Evolutionary conservation across 2,888 invertebrate species (phyloP).

Genomic region (Seladonia tumulorum): DNA sequence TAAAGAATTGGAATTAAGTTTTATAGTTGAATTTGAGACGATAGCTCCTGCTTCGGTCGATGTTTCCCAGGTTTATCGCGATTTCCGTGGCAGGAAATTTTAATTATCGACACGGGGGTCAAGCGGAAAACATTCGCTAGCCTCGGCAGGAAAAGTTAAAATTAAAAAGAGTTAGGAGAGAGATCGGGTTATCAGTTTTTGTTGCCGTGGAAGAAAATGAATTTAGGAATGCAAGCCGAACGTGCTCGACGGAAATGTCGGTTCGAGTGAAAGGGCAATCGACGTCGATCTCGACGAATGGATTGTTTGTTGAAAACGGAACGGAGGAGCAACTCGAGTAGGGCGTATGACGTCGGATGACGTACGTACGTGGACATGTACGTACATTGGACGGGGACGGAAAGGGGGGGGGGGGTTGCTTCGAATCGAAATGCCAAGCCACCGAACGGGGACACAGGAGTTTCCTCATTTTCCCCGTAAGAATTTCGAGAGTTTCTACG

Average conservation of each 20-base stretch:
- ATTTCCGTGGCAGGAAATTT: background rate
- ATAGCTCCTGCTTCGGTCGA: background rate
- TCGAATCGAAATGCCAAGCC: background rate
- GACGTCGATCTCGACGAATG: constrained; percentile 6
- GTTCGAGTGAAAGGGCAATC: background rate
- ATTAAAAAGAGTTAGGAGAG: background rate
- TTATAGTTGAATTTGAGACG: background rate
- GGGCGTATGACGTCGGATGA: background rate
- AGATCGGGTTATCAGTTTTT: background rate
- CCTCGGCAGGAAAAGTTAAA: too few relatives aligned
- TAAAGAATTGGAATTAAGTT: background rate
- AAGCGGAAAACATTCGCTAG: background rate
- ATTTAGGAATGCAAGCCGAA: background rate
- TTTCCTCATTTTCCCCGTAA: constrained; percentile 42
- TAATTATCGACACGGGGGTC: background rate
- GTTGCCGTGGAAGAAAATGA: background rate
- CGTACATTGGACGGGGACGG: too few relatives aligned
- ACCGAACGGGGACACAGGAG: background rate
- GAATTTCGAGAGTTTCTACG: constrained; percentile 36
- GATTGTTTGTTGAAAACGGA: constrained; percentile 3
- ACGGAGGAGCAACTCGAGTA: background rate
- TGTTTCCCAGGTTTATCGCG: background rate
- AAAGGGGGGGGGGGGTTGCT: background rate
- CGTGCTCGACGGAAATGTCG: background rate
- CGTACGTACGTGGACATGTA: background rate